These are phyloP conservation scores for Trichogramma pretiosum DNA, from an alignment of 1,140 invertebrate genomes.

Conservation along the genomic window DNA sequence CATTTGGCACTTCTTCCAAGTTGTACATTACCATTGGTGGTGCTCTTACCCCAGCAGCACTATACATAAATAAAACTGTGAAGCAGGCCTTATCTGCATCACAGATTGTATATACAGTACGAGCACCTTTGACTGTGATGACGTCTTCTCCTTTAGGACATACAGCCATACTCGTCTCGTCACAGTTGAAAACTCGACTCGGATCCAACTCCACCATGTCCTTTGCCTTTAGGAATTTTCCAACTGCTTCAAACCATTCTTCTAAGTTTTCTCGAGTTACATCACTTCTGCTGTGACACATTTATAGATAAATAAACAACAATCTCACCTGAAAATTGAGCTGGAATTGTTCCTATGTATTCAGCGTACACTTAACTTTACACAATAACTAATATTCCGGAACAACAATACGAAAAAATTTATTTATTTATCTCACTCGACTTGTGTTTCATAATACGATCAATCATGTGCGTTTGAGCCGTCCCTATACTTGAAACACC, in stretches of 20 bases:
- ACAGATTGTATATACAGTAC: conserved; percentile 24
- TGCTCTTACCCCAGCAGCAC: conserved; percentile 27
- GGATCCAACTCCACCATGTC: conserved; percentile 1
- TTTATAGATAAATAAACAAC: no score
- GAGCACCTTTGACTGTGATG: conserved; percentile 23
- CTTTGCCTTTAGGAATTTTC: conserved; percentile 6
- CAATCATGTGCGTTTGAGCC: no score
- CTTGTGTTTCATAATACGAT: no score
- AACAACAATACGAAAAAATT: no score
- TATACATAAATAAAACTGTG: conserved; percentile 31
- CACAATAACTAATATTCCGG: no score
- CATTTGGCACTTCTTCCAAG: conserved; percentile 25
- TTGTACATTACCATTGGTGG: conserved; percentile 33
- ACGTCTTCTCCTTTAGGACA: conserved; percentile 23
- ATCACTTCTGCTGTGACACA: background rate
- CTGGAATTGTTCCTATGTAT: no score
- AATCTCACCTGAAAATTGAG: no score
- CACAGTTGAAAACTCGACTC: conserved; percentile 20
- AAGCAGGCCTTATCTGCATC: conserved; percentile 35
- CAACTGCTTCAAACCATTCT: conserved; percentile 24
- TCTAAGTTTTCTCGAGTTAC: conserved; percentile 22
- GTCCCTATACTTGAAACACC: no score
- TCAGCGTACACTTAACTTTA: no score
- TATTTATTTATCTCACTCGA: no score
- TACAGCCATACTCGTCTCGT: conserved; percentile 21